These are phyloP conservation scores for Pyrrhia umbra DNA, from an alignment of 2,888 invertebrate species.

Conservation along the genomic window DNA sequence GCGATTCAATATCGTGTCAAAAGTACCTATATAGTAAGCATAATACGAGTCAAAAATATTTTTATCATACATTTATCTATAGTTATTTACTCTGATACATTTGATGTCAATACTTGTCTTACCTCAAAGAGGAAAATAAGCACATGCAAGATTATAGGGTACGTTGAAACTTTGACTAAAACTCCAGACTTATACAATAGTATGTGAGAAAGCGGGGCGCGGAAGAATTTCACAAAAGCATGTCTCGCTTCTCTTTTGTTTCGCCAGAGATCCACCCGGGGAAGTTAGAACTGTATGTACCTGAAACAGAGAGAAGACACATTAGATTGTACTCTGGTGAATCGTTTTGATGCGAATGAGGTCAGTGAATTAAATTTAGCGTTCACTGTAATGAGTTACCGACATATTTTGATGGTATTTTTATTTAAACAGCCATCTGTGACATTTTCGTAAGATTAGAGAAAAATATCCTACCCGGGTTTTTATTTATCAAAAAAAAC, in stretches of 20 bases:
- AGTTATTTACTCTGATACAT: slow-evolving; percentile 1
- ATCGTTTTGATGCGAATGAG: slow-evolving; percentile 32
- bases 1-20: too few species aligned
- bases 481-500: too few species aligned
- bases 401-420: background rate
- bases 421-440: too few species aligned
- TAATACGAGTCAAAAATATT: too few species aligned
- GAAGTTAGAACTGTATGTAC: slow-evolving; percentile 51
- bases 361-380: slow-evolving; percentile 21
- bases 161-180: slow-evolving; percentile 37
- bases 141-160: slow-evolving; percentile 36
- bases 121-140: slow-evolving; percentile 27
- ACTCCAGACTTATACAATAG: slow-evolving; percentile 44
- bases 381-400: background rate
- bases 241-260: slow-evolving; percentile 55
- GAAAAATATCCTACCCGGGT: too few species aligned
- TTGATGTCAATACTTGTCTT: slow-evolving; percentile 18
- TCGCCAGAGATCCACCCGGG: slow-evolving; percentile 35
- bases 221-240: slow-evolving; percentile 55
- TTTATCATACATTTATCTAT: too few species aligned
- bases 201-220: slow-evolving; percentile 42
- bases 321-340: slow-evolving; percentile 36
- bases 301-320: slow-evolving; percentile 51
- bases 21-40: too few species aligned
- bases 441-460: too few species aligned